Evolutionary conservation across 2,888 invertebrate genomes (phyloP), one percentile per base, ranked within the genome.

Genomic region (Apotomis turbidana): DNA sequence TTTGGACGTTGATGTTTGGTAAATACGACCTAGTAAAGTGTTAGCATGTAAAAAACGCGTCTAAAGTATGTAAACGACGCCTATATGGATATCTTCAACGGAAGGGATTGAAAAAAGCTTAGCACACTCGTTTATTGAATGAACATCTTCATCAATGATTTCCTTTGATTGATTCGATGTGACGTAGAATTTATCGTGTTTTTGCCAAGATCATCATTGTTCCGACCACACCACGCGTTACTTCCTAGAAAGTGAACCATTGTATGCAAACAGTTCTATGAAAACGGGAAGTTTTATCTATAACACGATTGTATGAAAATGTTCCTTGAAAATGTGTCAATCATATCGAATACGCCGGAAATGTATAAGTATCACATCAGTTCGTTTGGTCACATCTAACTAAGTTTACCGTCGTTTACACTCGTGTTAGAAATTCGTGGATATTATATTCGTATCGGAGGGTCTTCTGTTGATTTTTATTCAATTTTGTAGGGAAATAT

Each of bases 241-340:
- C 63, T 72, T 72, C 72, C 72, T 63, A 72, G 72, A 72, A 68
- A 72, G 72, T 58, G 62, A 55, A 58, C 36, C 63, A 72, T 72
- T 72, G 72, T 72, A 55, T 71, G 72, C 61, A 58, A 71, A 71
- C 52, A 54, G 54, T 72, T 68, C 62, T 54, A 68, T 63, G 58
- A 59, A 68, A 72, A 68, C 62, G 38, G 72, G 72, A 72, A 72
- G 72, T 54, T 67, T 58, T 72, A 68, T 63, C 66, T 55, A 15
- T 72, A 13, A 61, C 61, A 62, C 55, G 46, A 41, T 62, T 60
- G 27, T 54, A 63, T 46, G 46, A 63, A 63, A 38, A 52, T 57
- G 46, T 44, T 4, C 44, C 55, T 13, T 12, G 36, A 57, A 67
- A 57, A 27, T 68, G 41, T 54, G 27, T 57, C 41, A 49, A 55